Base-by-base conservation (phyloP, 2,888 invertebrate species). In the Drosophila merina region DNA sequence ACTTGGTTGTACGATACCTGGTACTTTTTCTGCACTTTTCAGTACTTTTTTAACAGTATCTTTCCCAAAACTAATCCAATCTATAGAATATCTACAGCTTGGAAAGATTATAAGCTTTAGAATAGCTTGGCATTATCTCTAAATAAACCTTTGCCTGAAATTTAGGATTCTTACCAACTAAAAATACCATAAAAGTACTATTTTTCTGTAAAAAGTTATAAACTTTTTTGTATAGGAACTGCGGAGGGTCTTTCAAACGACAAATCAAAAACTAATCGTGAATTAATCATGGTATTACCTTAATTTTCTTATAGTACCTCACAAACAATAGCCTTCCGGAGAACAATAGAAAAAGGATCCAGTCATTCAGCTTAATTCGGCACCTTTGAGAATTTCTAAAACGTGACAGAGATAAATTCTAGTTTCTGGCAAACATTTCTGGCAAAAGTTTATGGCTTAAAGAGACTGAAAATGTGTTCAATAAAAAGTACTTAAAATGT, bases 251-350 rank as follows among this genome's bases (percentile, higher is more conserved):
- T 33, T 33, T 9, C 9, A 33, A 9, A 33, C 3, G 9, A 36
- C 36, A 2, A n/a, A 36, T 36, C n/a, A 36, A 36, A 36, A 36
- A 36, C 36, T n/a, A 36, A 36, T 36, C n/a, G 12, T 36, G 36
- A 36, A 36, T 36, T 36, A 36, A 36, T 36, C 36, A n/a, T 36
- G n/a, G n/a, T 36, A 36, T n/a, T 36, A n/a, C 36, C 36, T 36
- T 36, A 36, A 36, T 36, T 36, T 36, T 6, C 6, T 6, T 5
- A n/a, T 12, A 36, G 12, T 12, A 36, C n/a, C 2, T 36, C n/a
- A n/a, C 36, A 36, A 36, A 36, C 36, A 36, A 36, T 36, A 36
- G 36, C 36, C n/a, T 36, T 36, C 5, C n/a, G 12, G 36, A 36
- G 36, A 36, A 36, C 36, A 36, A 36, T 36, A 36, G 36, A 36